Conservation (phyloP, 2,113 vertebrate genomes). For the Agelaius tricolor region DNA sequence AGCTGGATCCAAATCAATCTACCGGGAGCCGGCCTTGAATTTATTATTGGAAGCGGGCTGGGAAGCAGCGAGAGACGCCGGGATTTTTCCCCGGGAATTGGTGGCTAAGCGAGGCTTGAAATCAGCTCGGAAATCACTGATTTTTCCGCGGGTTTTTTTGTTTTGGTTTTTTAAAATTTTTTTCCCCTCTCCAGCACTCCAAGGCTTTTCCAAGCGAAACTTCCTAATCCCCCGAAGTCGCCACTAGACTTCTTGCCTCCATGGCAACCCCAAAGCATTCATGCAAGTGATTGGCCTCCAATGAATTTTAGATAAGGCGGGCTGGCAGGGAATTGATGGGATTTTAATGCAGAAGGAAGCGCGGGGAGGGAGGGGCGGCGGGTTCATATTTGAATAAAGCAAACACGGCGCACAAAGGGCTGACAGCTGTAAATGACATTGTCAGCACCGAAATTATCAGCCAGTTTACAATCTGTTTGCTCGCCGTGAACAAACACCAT, state of each 20-base stretch:
- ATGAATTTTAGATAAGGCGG: conserved; percentile 99
- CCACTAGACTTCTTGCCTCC: conserved; percentile 97
- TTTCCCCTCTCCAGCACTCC: conserved; percentile 76
- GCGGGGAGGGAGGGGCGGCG: conserved; percentile 96
- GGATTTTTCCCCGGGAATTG: neutral
- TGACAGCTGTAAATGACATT: conserved; percentile 99
- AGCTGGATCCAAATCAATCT: conserved; percentile 73
- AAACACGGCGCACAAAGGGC: conserved; percentile 99
- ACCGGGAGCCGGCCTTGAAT: conserved; percentile 70
- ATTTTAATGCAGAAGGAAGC: conserved; percentile 99
- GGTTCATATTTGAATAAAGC: conserved; percentile 99
- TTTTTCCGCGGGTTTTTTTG: neutral
- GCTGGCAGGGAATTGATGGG: conserved; percentile 99
- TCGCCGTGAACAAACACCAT: conserved; percentile 99
- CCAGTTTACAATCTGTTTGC: conserved; percentile 99
- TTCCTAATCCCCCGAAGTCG: conserved; percentile 99
- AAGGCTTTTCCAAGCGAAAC: conserved; percentile 86
- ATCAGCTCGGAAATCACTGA: neutral
- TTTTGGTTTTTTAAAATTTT: neutral
- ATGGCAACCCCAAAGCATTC: conserved; percentile 98
- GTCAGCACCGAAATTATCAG: conserved; percentile 99
- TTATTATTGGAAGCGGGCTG: conserved; percentile 66
- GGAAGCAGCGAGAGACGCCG: neutral
- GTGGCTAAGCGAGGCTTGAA: neutral
- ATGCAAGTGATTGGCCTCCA: conserved; percentile 99